Conservation (phyloP, 2,888 invertebrate species). For the Athrips mouffetella region DNA sequence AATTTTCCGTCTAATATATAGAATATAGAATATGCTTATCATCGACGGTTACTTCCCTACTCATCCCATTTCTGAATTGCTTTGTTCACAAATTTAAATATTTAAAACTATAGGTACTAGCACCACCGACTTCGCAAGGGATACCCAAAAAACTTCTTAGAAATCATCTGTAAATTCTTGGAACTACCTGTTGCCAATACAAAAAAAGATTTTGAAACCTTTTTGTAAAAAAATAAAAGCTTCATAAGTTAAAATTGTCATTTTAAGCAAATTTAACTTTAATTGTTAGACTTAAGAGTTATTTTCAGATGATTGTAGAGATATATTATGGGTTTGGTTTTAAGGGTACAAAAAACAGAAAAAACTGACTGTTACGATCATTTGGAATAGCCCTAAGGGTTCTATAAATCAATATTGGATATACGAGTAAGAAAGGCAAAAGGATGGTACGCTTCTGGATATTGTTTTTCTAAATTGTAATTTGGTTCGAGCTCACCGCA, state of each 20-base stretch:
- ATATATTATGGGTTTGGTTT: neutral
- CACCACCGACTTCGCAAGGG: neutral
- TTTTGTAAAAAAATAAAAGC: neutral
- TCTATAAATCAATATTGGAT: slow-evolving; percentile 49
- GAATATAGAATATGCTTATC: too few relatives aligned
- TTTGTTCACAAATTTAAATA: neutral
- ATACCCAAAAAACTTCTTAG: slow-evolving; percentile 44
- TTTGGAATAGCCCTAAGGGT: slow-evolving; percentile 31
- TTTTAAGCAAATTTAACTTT: neutral
- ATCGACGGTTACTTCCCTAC: too few relatives aligned
- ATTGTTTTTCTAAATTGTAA: slow-evolving; percentile 24
- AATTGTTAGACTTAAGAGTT: neutral
- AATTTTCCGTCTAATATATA: too few relatives aligned
- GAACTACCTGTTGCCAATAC: slow-evolving; percentile 50
- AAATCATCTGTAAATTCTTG: slow-evolving; percentile 44
- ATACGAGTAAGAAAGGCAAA: slow-evolving; percentile 30
- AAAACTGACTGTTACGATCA: slow-evolving; percentile 42
- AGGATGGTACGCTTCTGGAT: slow-evolving; percentile 26
- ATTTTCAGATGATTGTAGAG: neutral
- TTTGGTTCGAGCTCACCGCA: slow-evolving; percentile 13
- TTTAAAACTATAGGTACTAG: neutral
- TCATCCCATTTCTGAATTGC: too few relatives aligned
- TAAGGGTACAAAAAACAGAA: slow-evolving; percentile 22
- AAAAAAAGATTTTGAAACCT: slow-evolving; percentile 31
- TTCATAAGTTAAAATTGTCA: neutral